phyloP scores from a whole-genome alignment of 1,140 invertebrate genomes.

The Hetaerina americana region DNA sequence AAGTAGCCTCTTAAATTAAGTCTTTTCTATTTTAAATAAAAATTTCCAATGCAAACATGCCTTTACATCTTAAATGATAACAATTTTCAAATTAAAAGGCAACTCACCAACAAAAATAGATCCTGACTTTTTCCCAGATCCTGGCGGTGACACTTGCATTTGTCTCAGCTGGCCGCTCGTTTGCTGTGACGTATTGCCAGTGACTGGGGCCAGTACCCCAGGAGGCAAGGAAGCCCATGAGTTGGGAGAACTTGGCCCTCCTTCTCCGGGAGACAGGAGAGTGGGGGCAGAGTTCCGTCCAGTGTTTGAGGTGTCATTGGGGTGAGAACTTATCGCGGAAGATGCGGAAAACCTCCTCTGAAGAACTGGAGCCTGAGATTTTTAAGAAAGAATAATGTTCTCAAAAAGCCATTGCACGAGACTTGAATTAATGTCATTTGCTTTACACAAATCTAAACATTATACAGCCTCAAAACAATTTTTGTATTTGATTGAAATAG shows the following conservation, averaged over 20 bases:
- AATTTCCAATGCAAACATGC: too few species aligned
- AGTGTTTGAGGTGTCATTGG: background rate
- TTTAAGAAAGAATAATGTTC: background rate
- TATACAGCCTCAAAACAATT: too few species aligned
- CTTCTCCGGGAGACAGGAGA: background rate
- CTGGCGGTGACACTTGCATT: background rate
- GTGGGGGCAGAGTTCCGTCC: background rate
- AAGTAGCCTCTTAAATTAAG: too few species aligned
- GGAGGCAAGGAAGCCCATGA: background rate
- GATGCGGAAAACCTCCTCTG: background rate
- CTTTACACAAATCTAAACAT: too few species aligned
- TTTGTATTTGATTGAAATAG: too few species aligned
- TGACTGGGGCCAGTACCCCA: too few species aligned
- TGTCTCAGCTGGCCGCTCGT: background rate
- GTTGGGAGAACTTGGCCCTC: background rate
- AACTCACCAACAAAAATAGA: background rate
- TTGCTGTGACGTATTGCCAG: background rate
- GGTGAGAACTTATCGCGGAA: background rate
- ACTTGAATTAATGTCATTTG: too few species aligned
- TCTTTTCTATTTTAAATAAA: too few species aligned
- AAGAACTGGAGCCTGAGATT: background rate
- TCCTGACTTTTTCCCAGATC: background rate
- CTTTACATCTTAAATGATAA: too few species aligned
- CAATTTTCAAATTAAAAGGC: too few species aligned
- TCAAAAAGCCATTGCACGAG: too few species aligned